Evolutionary conservation across 1,140 invertebrate genomes (phyloP).

Genomic region (Temnothorax curvispinosus): DNA sequence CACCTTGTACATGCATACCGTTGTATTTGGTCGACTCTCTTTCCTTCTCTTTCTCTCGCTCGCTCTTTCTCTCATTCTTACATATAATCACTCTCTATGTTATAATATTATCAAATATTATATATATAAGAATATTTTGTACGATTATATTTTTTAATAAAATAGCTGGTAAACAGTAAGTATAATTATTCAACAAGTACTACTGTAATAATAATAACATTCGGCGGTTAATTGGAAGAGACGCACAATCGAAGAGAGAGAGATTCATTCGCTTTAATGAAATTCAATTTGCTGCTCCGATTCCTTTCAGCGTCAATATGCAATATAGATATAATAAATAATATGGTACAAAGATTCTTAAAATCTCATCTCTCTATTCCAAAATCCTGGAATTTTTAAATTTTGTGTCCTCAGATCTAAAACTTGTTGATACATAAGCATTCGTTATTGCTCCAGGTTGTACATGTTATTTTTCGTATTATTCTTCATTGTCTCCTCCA

Average conservation of each 20-base stretch:
- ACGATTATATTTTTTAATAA: slow-evolving; percentile 81
- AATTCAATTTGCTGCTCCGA: slow-evolving; percentile 32
- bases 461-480: slow-evolving; percentile 15
- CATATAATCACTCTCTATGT: slow-evolving; percentile 62
- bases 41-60: slow-evolving; percentile 15
- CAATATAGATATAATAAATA: background rate
- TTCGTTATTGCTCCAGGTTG: background rate
- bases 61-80: slow-evolving; percentile 55
- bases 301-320: background rate
- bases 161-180: slow-evolving; percentile 82
- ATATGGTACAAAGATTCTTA: background rate
- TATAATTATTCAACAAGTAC: slow-evolving; percentile 84
- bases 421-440: slow-evolving; percentile 1
- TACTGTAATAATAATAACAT: slow-evolving; percentile 81
- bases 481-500: slow-evolving; percentile 60
- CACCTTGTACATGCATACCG: slow-evolving; percentile 55
- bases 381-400: background rate
- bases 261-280: slow-evolving; percentile 23
- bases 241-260: background rate
- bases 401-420: background rate
- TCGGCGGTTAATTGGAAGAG: slow-evolving; percentile 66
- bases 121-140: slow-evolving; percentile 80
- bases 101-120: slow-evolving; percentile 77
- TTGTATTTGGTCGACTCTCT: slow-evolving; percentile 74
- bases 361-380: background rate